Percentiles rank a stretch among this genome's conserved stretches.
These are phyloP conservation scores for Ageneiosus marmoratus DNA, from an alignment of 2,113 vertebrate genomes.

Conservation along the genomic window DNA sequence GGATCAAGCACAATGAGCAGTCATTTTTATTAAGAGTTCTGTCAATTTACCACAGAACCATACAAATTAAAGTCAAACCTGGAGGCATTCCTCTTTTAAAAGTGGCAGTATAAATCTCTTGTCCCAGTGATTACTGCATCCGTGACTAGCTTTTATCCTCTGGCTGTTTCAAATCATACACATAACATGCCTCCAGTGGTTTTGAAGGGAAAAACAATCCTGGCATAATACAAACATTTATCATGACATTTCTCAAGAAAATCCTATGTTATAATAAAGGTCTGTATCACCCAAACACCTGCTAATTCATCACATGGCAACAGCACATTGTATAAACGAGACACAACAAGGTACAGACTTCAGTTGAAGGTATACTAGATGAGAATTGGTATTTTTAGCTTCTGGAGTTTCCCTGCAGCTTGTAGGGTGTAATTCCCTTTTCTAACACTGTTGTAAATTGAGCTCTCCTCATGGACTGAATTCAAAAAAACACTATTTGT, in stretches of 20 bases:
- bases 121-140: conserved; percentile 7
- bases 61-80: conserved; percentile 52
- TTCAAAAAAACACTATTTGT: too few species aligned
- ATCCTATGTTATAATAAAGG: background rate
- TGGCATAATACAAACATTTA: conserved; percentile 3
- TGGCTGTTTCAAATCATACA: conserved; percentile 8
- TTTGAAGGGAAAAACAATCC: background rate
- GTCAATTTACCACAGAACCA: conserved; percentile 44
- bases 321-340: background rate
- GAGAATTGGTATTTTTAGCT: too few species aligned
- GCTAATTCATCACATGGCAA: background rate
- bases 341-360: too few species aligned
- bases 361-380: background rate
- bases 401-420: too few species aligned
- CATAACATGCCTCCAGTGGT: conserved; percentile 2
- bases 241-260: background rate
- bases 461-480: too few species aligned
- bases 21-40: conserved; percentile 41
- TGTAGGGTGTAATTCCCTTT: too few species aligned
- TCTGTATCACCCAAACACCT: background rate
- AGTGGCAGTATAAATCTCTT: conserved; percentile 23
- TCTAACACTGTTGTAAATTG: too few species aligned
- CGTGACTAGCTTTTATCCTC: conserved; percentile 26
- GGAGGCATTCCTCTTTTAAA: conserved; percentile 32
- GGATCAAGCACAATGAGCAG: conserved; percentile 47